Evolutionary conservation across 2,888 invertebrate genomes (phyloP).

Genomic region (Bibio marci): DNA sequence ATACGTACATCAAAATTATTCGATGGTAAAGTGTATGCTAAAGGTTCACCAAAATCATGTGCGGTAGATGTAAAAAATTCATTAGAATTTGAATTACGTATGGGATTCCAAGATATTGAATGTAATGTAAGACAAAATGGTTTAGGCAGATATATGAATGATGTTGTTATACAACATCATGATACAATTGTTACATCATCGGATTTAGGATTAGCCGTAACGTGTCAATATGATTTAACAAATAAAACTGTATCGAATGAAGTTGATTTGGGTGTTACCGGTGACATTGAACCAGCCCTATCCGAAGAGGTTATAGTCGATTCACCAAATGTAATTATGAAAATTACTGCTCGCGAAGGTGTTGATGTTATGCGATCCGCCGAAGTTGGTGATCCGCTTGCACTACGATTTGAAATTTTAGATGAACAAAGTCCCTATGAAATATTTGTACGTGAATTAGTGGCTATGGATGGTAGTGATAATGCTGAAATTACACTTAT

Average conservation of each 20-base stretch:
- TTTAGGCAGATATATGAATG: conserved; percentile 72
- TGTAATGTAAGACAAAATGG: conserved; percentile 85
- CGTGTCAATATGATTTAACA: conserved; percentile 85
- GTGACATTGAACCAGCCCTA: conserved; percentile 70
- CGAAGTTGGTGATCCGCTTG: conserved; percentile 83
- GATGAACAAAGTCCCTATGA: conserved; percentile 88
- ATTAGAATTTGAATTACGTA: conserved; percentile 76
- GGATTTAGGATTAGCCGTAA: conserved; percentile 81
- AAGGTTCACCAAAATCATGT: conserved; percentile 85
- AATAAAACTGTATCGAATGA: conserved; percentile 89
- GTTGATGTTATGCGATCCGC: conserved; percentile 72
- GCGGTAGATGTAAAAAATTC: conserved; percentile 76
- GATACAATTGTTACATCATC: conserved; percentile 89
- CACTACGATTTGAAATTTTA: conserved; percentile 79
- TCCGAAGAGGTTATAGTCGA: conserved; percentile 85
- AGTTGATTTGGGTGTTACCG: conserved; percentile 75
- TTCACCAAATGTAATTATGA: conserved; percentile 90
- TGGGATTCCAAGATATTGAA: conserved; percentile 84
- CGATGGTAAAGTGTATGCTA: conserved; percentile 89
- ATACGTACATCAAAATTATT: conserved; percentile 85
- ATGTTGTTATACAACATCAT: conserved; percentile 89
- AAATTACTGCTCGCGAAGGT: conserved; percentile 70
- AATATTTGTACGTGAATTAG: conserved; percentile 85
- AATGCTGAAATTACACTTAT: conserved; percentile 84
- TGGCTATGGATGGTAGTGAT: conserved; percentile 87